phyloP scores from a whole-genome alignment of 2,113 vertebrate genomes.

The Cettia cetti region DNA sequence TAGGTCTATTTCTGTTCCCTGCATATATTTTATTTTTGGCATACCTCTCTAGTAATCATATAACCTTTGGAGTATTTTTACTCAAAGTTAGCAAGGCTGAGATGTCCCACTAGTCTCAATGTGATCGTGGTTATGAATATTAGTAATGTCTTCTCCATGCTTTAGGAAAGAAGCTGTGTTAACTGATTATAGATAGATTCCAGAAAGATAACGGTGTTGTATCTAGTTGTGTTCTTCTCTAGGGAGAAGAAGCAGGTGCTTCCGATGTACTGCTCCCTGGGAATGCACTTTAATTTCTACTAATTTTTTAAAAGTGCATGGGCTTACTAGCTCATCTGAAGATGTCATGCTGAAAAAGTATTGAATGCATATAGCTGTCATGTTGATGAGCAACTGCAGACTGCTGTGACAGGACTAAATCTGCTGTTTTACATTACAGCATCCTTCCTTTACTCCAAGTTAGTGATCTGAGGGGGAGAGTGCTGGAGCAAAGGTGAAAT shows the following conservation, averaged over 20 bases:
- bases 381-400: background rate
- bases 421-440: background rate
- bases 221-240: background rate
- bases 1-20: background rate
- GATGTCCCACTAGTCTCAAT: background rate
- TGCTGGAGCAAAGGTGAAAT: background rate
- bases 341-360: background rate
- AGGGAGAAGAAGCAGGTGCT: background rate
- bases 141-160: background rate
- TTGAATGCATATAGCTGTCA: background rate
- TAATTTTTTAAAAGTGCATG: background rate
- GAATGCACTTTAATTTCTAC: background rate
- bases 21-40: background rate
- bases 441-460: fast-evolving
- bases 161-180: background rate
- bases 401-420: background rate
- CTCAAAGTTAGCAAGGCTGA: background rate
- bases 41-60: background rate
- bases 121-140: background rate
- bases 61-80: background rate
- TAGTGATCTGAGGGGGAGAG: background rate
- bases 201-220: background rate
- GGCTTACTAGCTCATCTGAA: background rate
- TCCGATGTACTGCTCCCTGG: background rate
- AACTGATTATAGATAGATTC: background rate